Percentiles rank a stretch among this genome's conserved stretches.
These are phyloP conservation scores for Chymomyza costata DNA, from an alignment of 1,140 invertebrate species.

Conservation along the genomic window DNA sequence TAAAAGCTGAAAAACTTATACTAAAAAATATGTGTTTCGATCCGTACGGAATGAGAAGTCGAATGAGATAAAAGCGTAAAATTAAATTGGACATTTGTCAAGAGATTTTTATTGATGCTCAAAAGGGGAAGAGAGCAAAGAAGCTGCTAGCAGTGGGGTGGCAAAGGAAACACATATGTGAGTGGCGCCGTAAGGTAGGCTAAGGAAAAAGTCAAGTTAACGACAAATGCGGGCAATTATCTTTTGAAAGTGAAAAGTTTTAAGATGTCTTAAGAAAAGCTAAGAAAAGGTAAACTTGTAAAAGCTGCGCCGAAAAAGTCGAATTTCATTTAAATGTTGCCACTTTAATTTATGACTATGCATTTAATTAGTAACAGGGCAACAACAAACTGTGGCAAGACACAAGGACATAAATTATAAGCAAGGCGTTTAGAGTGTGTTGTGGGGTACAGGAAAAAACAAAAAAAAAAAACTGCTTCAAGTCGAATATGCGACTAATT, in stretches of 20 bases:
- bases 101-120: conserved; percentile 73
- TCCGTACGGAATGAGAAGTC: conserved; percentile 8
- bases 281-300: conserved; percentile 15
- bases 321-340: conserved; percentile 67
- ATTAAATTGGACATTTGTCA: conserved; percentile 75
- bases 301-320: conserved; percentile 12
- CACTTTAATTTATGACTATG: neutral
- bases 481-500: conserved; percentile 54
- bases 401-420: conserved; percentile 63
- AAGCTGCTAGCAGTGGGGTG: conserved; percentile 21
- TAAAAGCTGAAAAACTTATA: conserved; percentile 38
- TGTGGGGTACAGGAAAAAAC: too few relatives aligned
- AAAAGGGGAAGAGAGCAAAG: conserved; percentile 8
- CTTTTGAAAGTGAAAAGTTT: conserved; percentile 73
- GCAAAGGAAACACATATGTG: conserved; percentile 25
- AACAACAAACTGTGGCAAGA: conserved; percentile 44
- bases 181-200: conserved; percentile 3
- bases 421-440: conserved; percentile 3
- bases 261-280: too few relatives aligned
- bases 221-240: conserved; percentile 67
- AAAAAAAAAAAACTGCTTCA: neutral
- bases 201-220: conserved; percentile 45
- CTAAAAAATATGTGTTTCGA: too few relatives aligned
- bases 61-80: conserved; percentile 69
- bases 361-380: conserved; percentile 10